Base-by-base conservation (phyloP, 2,888 invertebrate genomes). In the Andrena flavipes region DNA sequence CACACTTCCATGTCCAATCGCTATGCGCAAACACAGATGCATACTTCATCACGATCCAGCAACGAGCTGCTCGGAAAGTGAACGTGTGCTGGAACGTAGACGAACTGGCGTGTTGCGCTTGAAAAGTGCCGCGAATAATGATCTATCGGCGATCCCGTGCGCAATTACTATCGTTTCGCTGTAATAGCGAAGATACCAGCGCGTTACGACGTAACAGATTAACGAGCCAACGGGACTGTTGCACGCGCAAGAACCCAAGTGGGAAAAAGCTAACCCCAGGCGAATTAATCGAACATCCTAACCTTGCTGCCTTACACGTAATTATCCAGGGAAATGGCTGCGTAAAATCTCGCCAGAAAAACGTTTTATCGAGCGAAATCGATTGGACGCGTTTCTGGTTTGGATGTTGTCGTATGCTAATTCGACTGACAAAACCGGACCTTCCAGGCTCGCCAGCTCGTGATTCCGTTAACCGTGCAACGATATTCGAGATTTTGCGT, bases 371-470 rank as follows among this genome's bases (percentile, higher is more conserved):
- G 51, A 63, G 64, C 29, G 42, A 30, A 75, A 69, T 72, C 59
- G 65, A 80, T 67, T 68, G 59, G 62, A 60, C 29, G 29, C 48
- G n/a, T 72, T 62, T 72, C 71, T 48, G 35, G 26, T 29, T 49
- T 29, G 60, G 60, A 13, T 72, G 29, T 67, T 56, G 49, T 62
- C 74, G 20, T 70, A 83, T 80, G 78, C 70, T 87, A 86, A 88
- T 88, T 65, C 48, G 4, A 4, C 62, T 26, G 7, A 29, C 56
- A 72, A 33, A 82, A 88, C 70, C 74, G 72, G 88, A 82, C 76
- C 72, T 68, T 20, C 26, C n/a, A 54, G 54, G 20, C 51, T 49
- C 8, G 59, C 60, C 48, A 8, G 49, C 23, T 20, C 51, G 20
- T 16, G 49, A 65, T 67, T 62, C 63, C 30, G 72, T 77, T 65